Evolutionary conservation across 2,888 invertebrate genomes (phyloP), one percentile per base, ranked within the genome.

Genomic region (Asteroscopus sphinx): DNA sequence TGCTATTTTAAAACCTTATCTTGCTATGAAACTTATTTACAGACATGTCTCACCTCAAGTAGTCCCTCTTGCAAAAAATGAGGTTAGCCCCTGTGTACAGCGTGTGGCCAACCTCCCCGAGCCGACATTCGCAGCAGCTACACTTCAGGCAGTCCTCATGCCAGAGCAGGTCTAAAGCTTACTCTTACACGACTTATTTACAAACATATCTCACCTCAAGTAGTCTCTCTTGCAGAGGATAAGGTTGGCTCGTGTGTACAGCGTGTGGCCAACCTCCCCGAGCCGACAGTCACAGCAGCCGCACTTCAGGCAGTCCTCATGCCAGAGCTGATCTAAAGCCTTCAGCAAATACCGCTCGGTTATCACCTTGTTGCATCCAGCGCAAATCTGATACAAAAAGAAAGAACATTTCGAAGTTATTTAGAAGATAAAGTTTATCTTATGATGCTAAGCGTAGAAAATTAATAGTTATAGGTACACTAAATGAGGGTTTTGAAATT

Each of bases 241-340:
- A 73, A 99, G 96, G 90, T 99, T 98, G 68, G 99, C 99, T 88
- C 98, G 98, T 46, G 98, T 98, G 93, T 98, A 99, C 48, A 99
- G 96, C 32, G 99, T 98, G 68, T 98, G 98, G 16, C 99, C 99
- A 44, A 99, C 99, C 90, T 99, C 99, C 15, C 99, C 99, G 57
- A 99, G 96, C 51, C 99, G 96, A 88, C 99, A 99, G 93, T 99
- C 98, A 91, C 99, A 99, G 94, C 99, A 99, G 77, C 98, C 98
- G 88, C 98, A 98, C 91, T 99, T 99, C 63, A 99, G 96, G 89
- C 99, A 99, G 94, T 99, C 99, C 90, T 99, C 99, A 90, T 99
- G 99, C 99, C 99, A 99, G 85, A 97, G 96, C 93, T 98, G 96
- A 89, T 99, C 99, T 83, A 99, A 91, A 1, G 99, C 99, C 89